Conservation (phyloP, 2,113 vertebrate genomes). For the Cranoglanis bouderius region DNA sequence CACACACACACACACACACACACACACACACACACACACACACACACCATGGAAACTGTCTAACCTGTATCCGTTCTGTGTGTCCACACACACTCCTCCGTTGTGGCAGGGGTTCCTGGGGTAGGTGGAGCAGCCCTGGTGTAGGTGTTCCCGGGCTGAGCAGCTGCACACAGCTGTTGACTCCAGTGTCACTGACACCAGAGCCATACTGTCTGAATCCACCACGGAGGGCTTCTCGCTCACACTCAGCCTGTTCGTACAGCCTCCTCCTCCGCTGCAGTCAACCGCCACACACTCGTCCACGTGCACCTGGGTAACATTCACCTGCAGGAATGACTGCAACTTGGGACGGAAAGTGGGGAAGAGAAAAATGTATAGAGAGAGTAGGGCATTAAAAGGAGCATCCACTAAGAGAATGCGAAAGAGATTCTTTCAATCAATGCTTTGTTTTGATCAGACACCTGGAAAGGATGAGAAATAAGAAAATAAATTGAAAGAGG, state of each 20-base stretch:
- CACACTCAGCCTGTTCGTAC: constrained; percentile 66
- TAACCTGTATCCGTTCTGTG: constrained; percentile 83
- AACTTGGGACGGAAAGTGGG: constrained; percentile 66
- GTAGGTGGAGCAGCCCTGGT: constrained; percentile 79
- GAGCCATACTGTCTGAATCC: constrained; percentile 74
- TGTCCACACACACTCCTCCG: constrained; percentile 80
- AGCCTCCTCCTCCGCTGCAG: constrained; percentile 68
- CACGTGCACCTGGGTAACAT: constrained; percentile 75
- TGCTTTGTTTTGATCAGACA: constrained; percentile 9
- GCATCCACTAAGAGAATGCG: not conserved
- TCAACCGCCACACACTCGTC: constrained; percentile 78
- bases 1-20: constrained; percentile 61
- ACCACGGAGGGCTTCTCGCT: constrained; percentile 73
- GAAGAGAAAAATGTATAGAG: not conserved
- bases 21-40: not conserved
- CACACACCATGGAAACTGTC: constrained; percentile 37
- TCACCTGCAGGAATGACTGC: constrained; percentile 79
- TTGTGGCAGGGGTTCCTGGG: constrained; percentile 81
- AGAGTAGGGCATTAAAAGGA: not conserved
- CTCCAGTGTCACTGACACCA: constrained; percentile 76
- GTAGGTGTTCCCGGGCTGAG: constrained; percentile 68
- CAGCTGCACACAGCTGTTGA: constrained; percentile 71
- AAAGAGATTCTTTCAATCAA: constrained; percentile 12
- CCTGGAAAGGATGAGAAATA: constrained; percentile 6
- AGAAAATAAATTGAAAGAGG: constrained; percentile 9